A percentile compares a stretch with the other conserved stretches of the same genome.
These are phyloP conservation scores for Calyptommatus sinebrachiatus DNA, from an alignment of 2,113 vertebrate genomes.

Conservation along the genomic window DNA sequence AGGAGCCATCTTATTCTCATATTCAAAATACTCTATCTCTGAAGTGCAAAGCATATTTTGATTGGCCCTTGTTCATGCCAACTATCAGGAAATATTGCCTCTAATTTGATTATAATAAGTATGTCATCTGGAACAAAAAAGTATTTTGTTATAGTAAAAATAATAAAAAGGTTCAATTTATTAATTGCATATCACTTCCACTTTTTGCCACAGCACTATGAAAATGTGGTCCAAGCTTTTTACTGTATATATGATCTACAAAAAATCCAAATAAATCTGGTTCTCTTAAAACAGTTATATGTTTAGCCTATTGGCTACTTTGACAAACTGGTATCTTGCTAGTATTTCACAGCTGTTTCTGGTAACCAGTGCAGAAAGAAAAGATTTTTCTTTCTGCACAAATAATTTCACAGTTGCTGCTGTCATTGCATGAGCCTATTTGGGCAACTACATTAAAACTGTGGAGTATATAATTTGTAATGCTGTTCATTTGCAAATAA, in stretches of 20 bases:
- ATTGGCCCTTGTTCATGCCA: no score
- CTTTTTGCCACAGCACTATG: background rate
- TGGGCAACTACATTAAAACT: background rate
- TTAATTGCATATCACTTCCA: background rate
- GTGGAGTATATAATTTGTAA: background rate
- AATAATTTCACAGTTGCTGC: background rate
- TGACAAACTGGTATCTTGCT: rapidly evolving
- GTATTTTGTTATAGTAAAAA: background rate
- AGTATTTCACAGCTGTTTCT: background rate
- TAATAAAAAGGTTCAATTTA: background rate
- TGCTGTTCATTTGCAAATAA: background rate
- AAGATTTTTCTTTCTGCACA: background rate
- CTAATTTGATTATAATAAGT: no score
- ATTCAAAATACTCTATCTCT: no score
- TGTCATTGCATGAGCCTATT: background rate
- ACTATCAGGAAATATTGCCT: no score
- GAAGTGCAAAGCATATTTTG: no score
- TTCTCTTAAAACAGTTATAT: background rate
- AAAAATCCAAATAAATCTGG: background rate
- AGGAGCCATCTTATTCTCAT: no score
- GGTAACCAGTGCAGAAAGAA: background rate
- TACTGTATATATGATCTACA: background rate
- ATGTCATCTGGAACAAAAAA: no score
- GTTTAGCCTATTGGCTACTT: rapidly evolving
- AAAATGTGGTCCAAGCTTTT: background rate